Base-by-base conservation (phyloP, 2,797 vertebrate genomes). In the Tenualosa thibaudeaui region DNA sequence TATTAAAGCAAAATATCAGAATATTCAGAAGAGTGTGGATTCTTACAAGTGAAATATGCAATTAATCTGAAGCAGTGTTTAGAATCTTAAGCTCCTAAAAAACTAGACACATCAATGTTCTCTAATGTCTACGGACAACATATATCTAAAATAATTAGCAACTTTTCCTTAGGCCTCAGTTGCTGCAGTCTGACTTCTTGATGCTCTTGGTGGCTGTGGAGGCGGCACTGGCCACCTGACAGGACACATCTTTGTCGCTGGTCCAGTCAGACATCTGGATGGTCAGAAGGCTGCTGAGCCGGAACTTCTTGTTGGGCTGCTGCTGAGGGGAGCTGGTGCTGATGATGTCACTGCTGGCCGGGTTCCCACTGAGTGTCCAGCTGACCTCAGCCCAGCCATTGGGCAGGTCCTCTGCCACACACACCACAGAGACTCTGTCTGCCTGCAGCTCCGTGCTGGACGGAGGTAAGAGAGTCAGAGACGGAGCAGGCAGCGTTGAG, bases 221-320 rank as follows among this genome's bases (percentile, higher is more conserved):
- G 87, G 90, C 91, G 87, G 86, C 0, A 87, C 71, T 22, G 40
- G 93, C 89, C 90, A 92, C 90, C 88, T 86, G 89, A 89, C 90
- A 91, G 56, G 87, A 85, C 85, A 90, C 92, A 85, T 82, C 82
- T 81, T 31, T 83, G 22, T 90, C 83, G 19, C 17, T 83, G 87
- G 84, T 89, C 91, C 92, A 93, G 81, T 93, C 89, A 15, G 89
- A 88, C 1, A 86, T 81, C 82, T 88, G 84, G 51, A 94, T 83
- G 87, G 37, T 83, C 91, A 93, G 88, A 88, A 83, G 89, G 89
- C 93, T 94, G 92, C 91, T 95, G 85, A 93, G 89, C 22, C 88
- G 86, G 89, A 92, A 94, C 84, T 88, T 91, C 53, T 91, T 87
- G 88, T 93, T 93, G 65, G 88, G 53, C 83, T 90, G 89, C 81